These are phyloP conservation scores for Phaedon cochleariae DNA, from an alignment of 2,888 invertebrate species.

Conservation along the genomic window DNA sequence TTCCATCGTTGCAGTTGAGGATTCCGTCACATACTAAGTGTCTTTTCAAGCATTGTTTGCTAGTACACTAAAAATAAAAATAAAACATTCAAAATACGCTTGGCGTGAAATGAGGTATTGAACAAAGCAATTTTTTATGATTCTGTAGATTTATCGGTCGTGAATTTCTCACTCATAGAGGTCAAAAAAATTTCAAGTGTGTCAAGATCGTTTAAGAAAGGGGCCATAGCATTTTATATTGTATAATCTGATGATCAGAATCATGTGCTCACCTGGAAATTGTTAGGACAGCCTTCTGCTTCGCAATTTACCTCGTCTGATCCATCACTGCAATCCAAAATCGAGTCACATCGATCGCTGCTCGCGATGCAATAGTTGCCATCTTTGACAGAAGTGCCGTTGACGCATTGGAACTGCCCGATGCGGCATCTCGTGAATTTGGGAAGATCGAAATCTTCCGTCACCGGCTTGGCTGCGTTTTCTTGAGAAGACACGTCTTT, in stretches of 20 bases:
- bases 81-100: no score
- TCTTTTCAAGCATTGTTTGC: slow-evolving; percentile 68
- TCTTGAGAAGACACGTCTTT: slow-evolving; percentile 22
- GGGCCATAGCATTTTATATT: no score
- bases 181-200: no score
- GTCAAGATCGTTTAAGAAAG: no score
- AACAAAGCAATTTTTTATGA: no score
- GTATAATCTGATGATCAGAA: not conserved
- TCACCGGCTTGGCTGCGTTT: slow-evolving; percentile 52
- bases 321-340: slow-evolving; percentile 69
- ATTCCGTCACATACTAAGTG: slow-evolving; percentile 71
- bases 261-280: slow-evolving; percentile 62
- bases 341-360: slow-evolving; percentile 66
- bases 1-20: slow-evolving; percentile 69
- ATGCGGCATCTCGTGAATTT: slow-evolving; percentile 66
- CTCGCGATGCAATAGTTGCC: slow-evolving; percentile 67
- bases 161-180: no score
- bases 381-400: slow-evolving; percentile 67
- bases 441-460: slow-evolving; percentile 53
- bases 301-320: slow-evolving; percentile 70
- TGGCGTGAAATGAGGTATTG: no score
- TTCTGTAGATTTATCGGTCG: no score
- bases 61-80: slow-evolving; percentile 62
- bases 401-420: slow-evolving; percentile 68
- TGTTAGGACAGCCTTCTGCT: slow-evolving; percentile 67